Evolutionary conservation across 2,888 invertebrate genomes (phyloP).

Genomic region (Atrina japonica): DNA sequence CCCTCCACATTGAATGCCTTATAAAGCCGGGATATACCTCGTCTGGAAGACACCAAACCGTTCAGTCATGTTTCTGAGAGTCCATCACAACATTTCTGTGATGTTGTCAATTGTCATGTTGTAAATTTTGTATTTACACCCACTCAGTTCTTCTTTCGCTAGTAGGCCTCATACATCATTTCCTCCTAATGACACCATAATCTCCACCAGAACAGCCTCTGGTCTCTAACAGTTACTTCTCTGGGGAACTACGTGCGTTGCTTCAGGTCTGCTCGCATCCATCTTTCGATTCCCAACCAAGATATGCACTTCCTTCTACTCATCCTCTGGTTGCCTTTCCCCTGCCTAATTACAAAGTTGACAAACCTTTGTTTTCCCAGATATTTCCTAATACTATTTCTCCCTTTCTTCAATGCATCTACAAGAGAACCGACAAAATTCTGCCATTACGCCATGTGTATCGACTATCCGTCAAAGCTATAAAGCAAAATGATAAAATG

Average conservation of each 20-base stretch:
- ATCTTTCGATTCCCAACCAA: conserved; percentile 5
- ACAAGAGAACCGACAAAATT: conserved; percentile 18
- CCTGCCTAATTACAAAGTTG: conserved; percentile 13
- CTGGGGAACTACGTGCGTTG: neutral
- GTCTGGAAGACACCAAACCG: no score
- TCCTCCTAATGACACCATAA: no score
- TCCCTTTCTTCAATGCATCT: conserved; percentile 1
- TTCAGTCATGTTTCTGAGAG: no score
- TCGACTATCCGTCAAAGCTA: conserved; percentile 31
- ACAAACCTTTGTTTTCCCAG: neutral
- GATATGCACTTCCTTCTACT: conserved; percentile 2
- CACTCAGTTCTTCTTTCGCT: no score
- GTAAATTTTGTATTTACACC: no score
- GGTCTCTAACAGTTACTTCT: conserved; percentile 4
- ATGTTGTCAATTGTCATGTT: no score
- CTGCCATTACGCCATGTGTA: conserved; percentile 21
- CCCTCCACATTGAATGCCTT: no score
- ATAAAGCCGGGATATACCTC: no score
- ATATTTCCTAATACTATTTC: conserved; percentile 11
- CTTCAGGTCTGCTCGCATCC: conserved; percentile 1
- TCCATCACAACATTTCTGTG: no score
- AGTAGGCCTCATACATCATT: no score
- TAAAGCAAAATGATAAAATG: conserved; percentile 22
- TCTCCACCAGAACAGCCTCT: no score
- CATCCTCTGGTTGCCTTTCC: neutral